phyloP scores from a whole-genome alignment of 1,140 invertebrate species.

The Microplitis mediator region DNA sequence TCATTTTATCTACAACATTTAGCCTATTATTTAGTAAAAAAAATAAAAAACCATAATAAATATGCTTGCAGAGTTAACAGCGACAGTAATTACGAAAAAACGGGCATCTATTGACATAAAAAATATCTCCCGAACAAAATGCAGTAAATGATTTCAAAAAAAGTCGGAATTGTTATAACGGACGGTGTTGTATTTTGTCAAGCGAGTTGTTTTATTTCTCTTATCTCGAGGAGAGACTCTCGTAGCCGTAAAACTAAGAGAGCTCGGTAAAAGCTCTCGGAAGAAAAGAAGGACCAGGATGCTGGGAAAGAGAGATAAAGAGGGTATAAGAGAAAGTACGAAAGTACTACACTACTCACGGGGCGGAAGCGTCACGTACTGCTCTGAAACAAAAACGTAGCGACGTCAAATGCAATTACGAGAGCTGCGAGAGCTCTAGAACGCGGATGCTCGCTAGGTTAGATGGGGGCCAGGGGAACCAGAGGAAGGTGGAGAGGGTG shows the following conservation, averaged over 20 bases:
- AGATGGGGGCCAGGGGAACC: conserved; percentile 44
- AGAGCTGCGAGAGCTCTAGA: conserved; percentile 60
- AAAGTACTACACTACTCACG: conserved; percentile 40
- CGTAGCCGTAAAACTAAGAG: background rate
- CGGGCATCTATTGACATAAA: no score
- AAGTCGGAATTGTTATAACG: no score
- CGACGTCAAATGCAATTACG: conserved; percentile 63
- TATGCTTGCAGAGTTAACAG: no score
- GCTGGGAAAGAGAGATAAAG: conserved; percentile 3
- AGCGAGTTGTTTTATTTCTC: background rate
- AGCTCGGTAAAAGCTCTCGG: conserved; percentile 8
- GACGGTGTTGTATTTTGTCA: conserved; percentile 1
- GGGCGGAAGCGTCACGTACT: conserved; percentile 61
- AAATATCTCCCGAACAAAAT: no score
- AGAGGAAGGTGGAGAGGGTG: conserved; percentile 37
- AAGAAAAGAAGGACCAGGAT: background rate
- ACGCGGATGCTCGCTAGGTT: conserved; percentile 59
- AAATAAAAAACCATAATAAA: background rate
- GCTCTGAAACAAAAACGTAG: conserved; percentile 63
- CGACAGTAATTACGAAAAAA: no score
- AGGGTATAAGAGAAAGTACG: conserved; percentile 5
- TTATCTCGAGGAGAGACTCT: conserved; percentile 4
- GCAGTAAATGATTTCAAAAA: no score
- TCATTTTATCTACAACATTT: background rate
- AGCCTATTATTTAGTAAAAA: background rate